Evolutionary conservation across 2,113 vertebrate species (phyloP).

Genomic region (Tupaia tana): DNA sequence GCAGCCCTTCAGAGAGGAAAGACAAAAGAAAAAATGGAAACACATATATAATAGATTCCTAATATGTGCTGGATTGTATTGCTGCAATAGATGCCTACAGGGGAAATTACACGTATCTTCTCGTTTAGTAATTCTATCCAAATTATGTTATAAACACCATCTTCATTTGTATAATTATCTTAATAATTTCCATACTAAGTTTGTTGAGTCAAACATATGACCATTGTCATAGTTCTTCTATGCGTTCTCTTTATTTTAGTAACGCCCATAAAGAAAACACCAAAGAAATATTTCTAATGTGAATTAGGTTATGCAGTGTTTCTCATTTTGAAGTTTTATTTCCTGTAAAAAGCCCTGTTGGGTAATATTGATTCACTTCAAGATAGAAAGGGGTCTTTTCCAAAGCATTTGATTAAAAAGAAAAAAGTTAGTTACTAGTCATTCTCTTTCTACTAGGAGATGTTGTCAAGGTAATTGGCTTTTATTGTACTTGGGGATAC

Average conservation of each 20-base stretch:
- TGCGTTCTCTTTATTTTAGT: neutral
- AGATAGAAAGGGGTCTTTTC: neutral
- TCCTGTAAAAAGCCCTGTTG: neutral
- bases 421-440: slow-evolving; percentile 60
- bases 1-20: neutral
- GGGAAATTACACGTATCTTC: neutral
- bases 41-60: neutral
- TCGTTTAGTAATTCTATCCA: neutral
- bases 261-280: neutral
- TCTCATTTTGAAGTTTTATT: slow-evolving; percentile 22
- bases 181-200: neutral
- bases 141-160: neutral
- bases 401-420: slow-evolving; percentile 46
- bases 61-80: neutral
- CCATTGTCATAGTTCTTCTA: neutral
- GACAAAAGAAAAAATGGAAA: neutral
- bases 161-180: neutral
- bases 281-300: neutral
- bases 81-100: neutral
- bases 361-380: slow-evolving; percentile 3
- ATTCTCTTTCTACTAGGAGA: slow-evolving; percentile 62
- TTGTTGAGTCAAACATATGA: neutral
- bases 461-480: slow-evolving; percentile 71
- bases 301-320: neutral
- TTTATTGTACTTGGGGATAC: slow-evolving; percentile 59